Evolutionary conservation across 23 tunicate genomes (phyloP).

Genomic region (Ciona savignyi): DNA sequence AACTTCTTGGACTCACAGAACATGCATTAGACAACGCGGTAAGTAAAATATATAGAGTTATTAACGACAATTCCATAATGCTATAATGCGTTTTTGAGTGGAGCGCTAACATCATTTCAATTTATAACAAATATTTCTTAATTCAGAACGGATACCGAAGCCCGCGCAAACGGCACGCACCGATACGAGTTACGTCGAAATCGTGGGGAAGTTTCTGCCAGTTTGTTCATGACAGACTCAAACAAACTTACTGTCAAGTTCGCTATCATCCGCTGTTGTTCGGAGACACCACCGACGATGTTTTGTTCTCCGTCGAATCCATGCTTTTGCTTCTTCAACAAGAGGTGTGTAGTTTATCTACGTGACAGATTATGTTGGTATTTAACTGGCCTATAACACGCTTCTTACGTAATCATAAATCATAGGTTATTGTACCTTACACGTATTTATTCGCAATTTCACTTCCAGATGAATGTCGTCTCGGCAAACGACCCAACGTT

Average conservation of each 20-base stretch:
- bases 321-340: not conserved
- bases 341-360: not conserved
- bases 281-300: not conserved
- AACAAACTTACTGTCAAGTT: not conserved
- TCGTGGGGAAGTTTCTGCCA: not conserved
- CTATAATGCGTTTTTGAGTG: too few relatives aligned
- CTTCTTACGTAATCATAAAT: too few relatives aligned
- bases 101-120: too few relatives aligned
- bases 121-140: too few relatives aligned
- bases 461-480: not conserved
- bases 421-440: too few relatives aligned
- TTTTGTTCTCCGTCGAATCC: not conserved
- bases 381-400: too few relatives aligned
- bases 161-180: not conserved
- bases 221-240: not conserved
- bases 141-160: not conserved
- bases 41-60: too few relatives aligned
- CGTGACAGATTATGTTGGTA: too few relatives aligned
- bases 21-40: not conserved
- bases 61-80: too few relatives aligned
- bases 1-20: not conserved
- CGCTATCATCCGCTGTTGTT: not conserved
- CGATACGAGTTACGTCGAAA: not conserved
- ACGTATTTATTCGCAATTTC: too few relatives aligned
- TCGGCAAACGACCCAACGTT: not conserved